Base-by-base conservation (phyloP, 2,113 vertebrate genomes). In the Pangasianodon gigas region DNA sequence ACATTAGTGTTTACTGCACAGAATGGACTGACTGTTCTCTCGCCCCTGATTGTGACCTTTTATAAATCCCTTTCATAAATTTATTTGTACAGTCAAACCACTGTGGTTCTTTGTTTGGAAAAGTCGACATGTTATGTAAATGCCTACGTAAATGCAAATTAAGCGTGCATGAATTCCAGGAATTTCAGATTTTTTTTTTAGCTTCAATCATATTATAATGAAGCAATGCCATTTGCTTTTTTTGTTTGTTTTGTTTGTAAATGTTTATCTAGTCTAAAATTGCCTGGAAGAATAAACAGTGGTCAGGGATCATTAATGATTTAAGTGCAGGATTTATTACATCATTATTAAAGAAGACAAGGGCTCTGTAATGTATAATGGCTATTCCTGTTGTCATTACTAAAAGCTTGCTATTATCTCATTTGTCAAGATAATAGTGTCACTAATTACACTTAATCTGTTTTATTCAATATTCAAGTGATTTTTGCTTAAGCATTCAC, bases 371-470 rank as follows among this genome's bases (percentile, higher is more conserved):
- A 69, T 32, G 51, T 74, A 79, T 82, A 74, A 87, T 65, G 58
- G 46, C 46, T 67, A 60, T 74, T 82, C 37, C 89, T 87, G 67
- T 62, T 67, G 74, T 88, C 48, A 88, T 90, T 88, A 88, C 37
- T 54, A 85, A 83, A 86, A 32, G 48, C 87, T 56, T 44, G 41
- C 60, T 71, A 62, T 79, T 75, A 67, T 46, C 58, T 71, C 60
- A 88, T 90, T 85, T 85, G 37, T 90, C 87, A 88, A 46, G 32
- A 54, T 90, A 90, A 90, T 85, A 87, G 82, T 85, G 21, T 80
- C 24, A 77, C 71, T 90, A 90, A 88, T 90, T 90, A 82, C 52
- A 82, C 65, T 60, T 79, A 79, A 87, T 84, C 69, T 65, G 21
- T 74, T 82, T 84, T 58, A 58, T 41, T 89, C 51, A 13, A 58